Evolutionary conservation across 2,888 invertebrate species (phyloP), one percentile per base, ranked within the genome.

Genomic region (Heliconius charithonia): DNA sequence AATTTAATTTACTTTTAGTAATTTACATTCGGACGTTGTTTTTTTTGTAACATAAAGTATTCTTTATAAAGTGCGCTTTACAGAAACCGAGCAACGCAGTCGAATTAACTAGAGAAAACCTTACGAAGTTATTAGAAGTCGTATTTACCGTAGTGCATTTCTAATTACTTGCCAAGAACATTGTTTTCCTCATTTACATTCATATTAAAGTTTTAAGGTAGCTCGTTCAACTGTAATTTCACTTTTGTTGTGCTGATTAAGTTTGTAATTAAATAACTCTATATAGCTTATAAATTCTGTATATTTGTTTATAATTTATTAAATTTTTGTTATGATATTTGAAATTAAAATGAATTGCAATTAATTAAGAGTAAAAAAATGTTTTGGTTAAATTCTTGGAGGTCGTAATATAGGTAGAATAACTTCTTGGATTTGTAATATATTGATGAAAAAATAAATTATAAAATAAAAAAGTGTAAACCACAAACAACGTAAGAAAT

Each of bases 171-270:
- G 25, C 73, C 41, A 63, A 74, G 62, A 74, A 62, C 63, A 62
- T 63, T 62, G 63, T 74, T 74, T 74, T 74, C 56, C 73, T 63
- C 73, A 74, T 74, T 74, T 74, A 74, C 41, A 74, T 74, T 74
- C 73, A 74, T 74, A 74, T 74, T 74, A 74, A 62, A 63, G 59
- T 74, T 63, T 74, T 74, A 74, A 63, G 73, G 37, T n/a, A 73
- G 37, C n/a, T 62, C 25, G 41, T 63, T 63, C 73, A 63, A 63
- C 63, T 63, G 73, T 25, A 41, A 73, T 62, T 73, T 59, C 69
- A 76, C 37, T 75, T 66, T 67, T 74, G 73, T 63, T 63, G 63
- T 63, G 73, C 41, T 63, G 59, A 59, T 45, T 59, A 62, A 67
- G 59, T 41, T 45, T 69, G 29, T 19, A 32, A 56, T 56, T 32